Percentiles rank a stretch among this genome's conserved stretches.
phyloP scores from a whole-genome alignment of 1,140 invertebrate genomes.

The Saccostrea echinata region DNA sequence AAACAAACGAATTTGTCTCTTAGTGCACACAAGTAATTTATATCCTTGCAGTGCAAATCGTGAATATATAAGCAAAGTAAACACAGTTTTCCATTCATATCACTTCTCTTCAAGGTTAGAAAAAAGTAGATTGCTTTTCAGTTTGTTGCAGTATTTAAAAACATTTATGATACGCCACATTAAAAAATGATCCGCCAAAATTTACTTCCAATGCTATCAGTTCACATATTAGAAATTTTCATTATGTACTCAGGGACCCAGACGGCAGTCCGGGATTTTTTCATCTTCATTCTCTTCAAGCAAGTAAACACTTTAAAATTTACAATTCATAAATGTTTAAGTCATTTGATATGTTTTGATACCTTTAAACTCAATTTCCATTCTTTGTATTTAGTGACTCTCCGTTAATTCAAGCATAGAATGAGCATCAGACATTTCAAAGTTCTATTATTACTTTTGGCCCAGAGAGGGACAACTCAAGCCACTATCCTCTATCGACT shows the following conservation, averaged over 20 bases:
- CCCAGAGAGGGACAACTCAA: background rate
- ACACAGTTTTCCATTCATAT: slow-evolving; percentile 21
- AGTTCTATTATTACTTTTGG: background rate
- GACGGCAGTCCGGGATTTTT: background rate
- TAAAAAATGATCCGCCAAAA: slow-evolving; percentile 2
- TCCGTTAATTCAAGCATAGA: slow-evolving; percentile 33
- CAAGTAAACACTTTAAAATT: slow-evolving; percentile 38
- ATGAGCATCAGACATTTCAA: background rate
- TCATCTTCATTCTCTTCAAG: slow-evolving; percentile 32
- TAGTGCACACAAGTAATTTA: slow-evolving; percentile 32
- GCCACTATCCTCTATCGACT: background rate
- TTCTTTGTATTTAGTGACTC: slow-evolving; percentile 15
- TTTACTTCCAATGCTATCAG: background rate
- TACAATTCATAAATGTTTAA: slow-evolving; percentile 40
- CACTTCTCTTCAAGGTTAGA: slow-evolving; percentile 31
- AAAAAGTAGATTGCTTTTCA: slow-evolving; percentile 14
- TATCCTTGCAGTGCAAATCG: slow-evolving; percentile 26
- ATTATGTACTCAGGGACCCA: slow-evolving; percentile 3
- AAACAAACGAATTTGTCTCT: slow-evolving; percentile 37
- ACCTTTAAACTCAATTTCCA: slow-evolving; percentile 35
- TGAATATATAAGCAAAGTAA: slow-evolving; percentile 25
- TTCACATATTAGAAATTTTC: background rate
- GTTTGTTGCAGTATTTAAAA: background rate
- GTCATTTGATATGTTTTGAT: slow-evolving; percentile 39
- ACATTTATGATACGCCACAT: background rate